These are phyloP conservation scores for Phortica okadai DNA, from an alignment of 2,888 invertebrate genomes.

Conservation along the genomic window DNA sequence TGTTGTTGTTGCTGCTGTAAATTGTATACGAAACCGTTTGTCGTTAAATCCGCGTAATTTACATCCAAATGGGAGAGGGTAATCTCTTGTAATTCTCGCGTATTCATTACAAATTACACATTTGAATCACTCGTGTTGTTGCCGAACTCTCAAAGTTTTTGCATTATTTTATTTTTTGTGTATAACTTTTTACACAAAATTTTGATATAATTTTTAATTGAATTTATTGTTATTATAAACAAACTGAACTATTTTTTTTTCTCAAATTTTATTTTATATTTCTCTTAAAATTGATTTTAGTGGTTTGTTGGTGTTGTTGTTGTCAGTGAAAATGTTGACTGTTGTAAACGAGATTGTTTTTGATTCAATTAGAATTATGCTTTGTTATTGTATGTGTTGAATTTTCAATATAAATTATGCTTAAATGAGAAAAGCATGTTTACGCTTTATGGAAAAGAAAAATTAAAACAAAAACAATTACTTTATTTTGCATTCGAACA, in stretches of 20 bases:
- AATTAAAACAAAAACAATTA: no score
- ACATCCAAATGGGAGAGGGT: conserved; percentile 75
- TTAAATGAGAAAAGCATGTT: no score
- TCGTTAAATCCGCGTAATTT: conserved; percentile 62
- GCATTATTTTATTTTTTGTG: neutral
- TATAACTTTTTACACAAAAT: neutral
- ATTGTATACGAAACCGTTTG: conserved; percentile 70
- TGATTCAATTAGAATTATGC: no score
- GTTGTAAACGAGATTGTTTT: no score
- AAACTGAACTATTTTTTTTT: neutral
- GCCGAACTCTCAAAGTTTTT: neutral
- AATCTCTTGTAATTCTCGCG: conserved; percentile 72
- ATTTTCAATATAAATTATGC: no score
- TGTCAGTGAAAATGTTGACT: no score
- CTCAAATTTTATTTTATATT: neutral
- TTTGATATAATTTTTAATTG: neutral
- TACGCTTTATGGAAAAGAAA: no score
- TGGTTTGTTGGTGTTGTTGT: no score
- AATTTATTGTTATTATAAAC: neutral
- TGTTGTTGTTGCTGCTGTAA: conserved; percentile 63
- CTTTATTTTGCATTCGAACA: no score
- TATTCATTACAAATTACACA: conserved; percentile 69
- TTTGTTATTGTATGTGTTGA: no score
- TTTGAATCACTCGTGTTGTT: neutral
- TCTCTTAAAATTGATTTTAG: no score